Evolutionary conservation across 2,888 invertebrate genomes (phyloP), one percentile per base, ranked within the genome.

Genomic region (Sylvicola cinctus): DNA sequence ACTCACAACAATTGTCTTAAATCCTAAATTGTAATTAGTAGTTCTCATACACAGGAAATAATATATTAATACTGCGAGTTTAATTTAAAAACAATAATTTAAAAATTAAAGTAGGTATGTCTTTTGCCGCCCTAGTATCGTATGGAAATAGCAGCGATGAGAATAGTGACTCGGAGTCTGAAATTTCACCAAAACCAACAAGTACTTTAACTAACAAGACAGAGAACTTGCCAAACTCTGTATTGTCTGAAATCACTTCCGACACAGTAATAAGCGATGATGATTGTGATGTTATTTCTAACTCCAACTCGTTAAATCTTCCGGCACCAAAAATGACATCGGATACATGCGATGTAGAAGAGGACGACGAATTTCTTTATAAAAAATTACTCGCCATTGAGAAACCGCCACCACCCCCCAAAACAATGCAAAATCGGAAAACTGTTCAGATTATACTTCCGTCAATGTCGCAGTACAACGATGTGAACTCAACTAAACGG

Each of bases 361-460:
- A 65, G 40, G 70, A 74, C 43, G 72, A 74, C 49, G 70, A 72
- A 41, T 66, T 70, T 43, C 46, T 73, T 11, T 62, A 64, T 38
- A 73, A 71, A 45, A 72, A 68, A 42, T 67, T 62, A 40, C 49
- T 48, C 3, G 43, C 46, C n/a, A 36, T 44, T 3, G 39, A 37
- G 25, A 45, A 47, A 35, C 45, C 43, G 13, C 41, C 45, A 20
- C 41, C 41, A 28, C 47, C 46, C 4, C 38, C 41, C 2, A 52
- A 49, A 40, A 40, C 44, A 14, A 36, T 37, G 16, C 40, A 63
- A 54, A 53, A 46, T 11, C 54, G 61, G 59, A 41, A 61, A 28
- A 51, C 68, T 36, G 69, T 73, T 1, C 70, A 67, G 52, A 79
- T 79, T 41, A 64, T 64, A 29, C 66, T 78, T 33, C 78, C 78